Evolutionary conservation across 2,113 vertebrate genomes (phyloP).

Genomic region (Lipophrys pholis): DNA sequence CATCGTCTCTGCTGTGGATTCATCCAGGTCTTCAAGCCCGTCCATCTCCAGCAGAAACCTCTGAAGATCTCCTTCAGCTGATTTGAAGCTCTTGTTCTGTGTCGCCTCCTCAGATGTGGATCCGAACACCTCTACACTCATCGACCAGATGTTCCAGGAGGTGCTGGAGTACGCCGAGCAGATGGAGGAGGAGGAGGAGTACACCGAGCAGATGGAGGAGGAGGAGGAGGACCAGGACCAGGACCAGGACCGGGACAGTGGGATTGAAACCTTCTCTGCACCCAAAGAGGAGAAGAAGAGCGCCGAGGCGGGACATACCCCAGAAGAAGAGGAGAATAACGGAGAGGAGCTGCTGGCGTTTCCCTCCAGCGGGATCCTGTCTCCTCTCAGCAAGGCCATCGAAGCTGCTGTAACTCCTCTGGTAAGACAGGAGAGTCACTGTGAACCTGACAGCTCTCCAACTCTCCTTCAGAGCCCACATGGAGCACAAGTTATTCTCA

Average conservation of each 20-base stretch:
- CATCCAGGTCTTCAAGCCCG: neutral
- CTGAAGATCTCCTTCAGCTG: too few species aligned
- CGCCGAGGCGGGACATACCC: conserved; percentile 10
- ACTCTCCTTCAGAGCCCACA: too few species aligned
- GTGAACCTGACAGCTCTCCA: too few species aligned
- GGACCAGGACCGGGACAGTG: conserved; percentile 46
- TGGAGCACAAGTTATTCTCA: too few species aligned
- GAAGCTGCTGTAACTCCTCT: conserved; percentile 83
- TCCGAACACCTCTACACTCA: conserved; percentile 73
- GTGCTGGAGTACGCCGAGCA: conserved; percentile 76
- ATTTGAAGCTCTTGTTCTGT: too few species aligned
- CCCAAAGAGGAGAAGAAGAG: conserved; percentile 41
- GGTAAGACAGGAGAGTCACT: too few species aligned
- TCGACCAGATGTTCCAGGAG: conserved; percentile 83
- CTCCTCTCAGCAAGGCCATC: conserved; percentile 84
- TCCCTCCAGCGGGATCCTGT: conserved; percentile 78
- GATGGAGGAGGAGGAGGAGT: conserved; percentile 30
- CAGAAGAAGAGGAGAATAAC: conserved; percentile 39
- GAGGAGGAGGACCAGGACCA: too few species aligned
- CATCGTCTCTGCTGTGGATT: neutral
- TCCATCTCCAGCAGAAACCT: too few species aligned
- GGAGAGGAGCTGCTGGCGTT: conserved; percentile 78
- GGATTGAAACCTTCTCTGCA: conserved; percentile 40
- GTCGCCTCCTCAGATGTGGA: conserved; percentile 44
- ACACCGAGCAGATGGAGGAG: conserved; percentile 29